Percentiles rank a stretch among this genome's conserved stretches.
phyloP scores from a whole-genome alignment of 2,888 invertebrate species.

The Oligia latruncula region DNA sequence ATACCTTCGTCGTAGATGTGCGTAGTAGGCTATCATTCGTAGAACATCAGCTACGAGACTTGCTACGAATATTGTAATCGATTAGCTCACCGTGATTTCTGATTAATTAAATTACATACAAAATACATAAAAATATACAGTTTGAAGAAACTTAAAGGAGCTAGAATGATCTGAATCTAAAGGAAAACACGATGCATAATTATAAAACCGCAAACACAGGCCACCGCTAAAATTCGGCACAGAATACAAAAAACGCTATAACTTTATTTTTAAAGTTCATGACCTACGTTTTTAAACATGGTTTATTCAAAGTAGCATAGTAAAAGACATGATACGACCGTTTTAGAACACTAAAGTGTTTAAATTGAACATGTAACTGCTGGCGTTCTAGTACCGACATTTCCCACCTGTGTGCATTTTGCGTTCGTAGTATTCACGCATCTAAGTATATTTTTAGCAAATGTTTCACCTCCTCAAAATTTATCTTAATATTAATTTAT shows the following conservation, averaged over 20 bases:
- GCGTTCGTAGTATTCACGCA: background rate
- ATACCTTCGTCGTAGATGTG: background rate
- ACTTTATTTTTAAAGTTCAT: background rate
- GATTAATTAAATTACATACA: background rate
- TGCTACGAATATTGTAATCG: slow-evolving; percentile 7
- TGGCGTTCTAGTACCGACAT: slow-evolving; percentile 13
- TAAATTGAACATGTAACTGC: slow-evolving; percentile 24
- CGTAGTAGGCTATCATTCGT: background rate
- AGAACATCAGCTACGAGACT: slow-evolving; percentile 11
- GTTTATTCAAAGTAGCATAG: background rate
- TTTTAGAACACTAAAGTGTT: slow-evolving; percentile 1
- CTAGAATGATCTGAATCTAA: background rate
- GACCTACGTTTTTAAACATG: background rate
- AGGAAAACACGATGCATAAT: background rate
- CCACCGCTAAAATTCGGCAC: background rate
- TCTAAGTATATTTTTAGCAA: slow-evolving; percentile 18
- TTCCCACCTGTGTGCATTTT: slow-evolving; percentile 21
- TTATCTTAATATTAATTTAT: background rate
- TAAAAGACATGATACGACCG: background rate
- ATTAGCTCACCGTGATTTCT: background rate
- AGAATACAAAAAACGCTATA: background rate
- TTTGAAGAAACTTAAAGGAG: background rate
- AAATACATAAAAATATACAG: background rate
- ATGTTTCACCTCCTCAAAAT: background rate
- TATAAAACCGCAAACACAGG: background rate